Evolutionary conservation across 2,888 invertebrate species (phyloP).

Genomic region (Lymantria dispar): DNA sequence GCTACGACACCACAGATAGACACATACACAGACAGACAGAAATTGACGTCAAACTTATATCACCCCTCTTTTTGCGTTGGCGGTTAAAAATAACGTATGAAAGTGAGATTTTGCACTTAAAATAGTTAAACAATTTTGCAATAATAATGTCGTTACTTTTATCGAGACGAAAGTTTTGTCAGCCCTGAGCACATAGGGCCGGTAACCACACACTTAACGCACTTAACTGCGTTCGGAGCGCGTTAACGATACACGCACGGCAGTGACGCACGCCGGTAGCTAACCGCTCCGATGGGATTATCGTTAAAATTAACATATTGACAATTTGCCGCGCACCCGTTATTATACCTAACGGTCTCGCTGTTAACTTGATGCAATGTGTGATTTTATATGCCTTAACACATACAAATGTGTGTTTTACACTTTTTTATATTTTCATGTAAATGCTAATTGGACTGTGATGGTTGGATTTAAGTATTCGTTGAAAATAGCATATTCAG

Average conservation of each 20-base stretch:
- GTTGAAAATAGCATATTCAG: background rate
- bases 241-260: constrained; percentile 1
- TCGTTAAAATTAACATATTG: constrained; percentile 35
- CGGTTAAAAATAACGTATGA: no score
- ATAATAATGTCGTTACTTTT: no score
- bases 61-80: no score
- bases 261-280: no score
- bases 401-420: constrained; percentile 9
- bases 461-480: background rate
- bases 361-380: constrained; percentile 15
- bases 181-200: no score
- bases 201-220: no score
- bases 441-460: constrained; percentile 15
- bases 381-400: constrained; percentile 9
- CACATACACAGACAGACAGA: no score
- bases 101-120: no score
- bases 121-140: no score
- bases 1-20: no score
- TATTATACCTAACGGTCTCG: constrained; percentile 22
- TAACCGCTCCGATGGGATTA: constrained; percentile 24
- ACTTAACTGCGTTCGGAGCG: background rate
- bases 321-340: constrained; percentile 28
- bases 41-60: no score
- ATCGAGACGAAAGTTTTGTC: no score
- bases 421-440: constrained; percentile 9